Evolutionary conservation across 2,113 vertebrate species (phyloP).

Genomic region (Alethe castanea): DNA sequence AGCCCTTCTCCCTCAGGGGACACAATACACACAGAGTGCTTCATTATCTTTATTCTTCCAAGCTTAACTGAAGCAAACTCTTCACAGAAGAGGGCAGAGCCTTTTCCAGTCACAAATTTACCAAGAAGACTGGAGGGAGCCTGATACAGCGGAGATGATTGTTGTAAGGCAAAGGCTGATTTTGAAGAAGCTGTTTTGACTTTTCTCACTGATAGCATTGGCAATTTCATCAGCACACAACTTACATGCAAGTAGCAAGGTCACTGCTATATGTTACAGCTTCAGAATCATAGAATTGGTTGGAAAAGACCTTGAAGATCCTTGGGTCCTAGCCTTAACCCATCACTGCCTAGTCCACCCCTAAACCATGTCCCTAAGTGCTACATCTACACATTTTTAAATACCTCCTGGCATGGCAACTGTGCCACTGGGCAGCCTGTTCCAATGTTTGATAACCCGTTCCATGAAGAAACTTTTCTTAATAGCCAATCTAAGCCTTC

Average conservation of each 20-base stretch:
- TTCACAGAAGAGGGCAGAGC: not conserved
- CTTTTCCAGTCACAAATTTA: not conserved
- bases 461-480: not conserved
- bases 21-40: not conserved
- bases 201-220: not conserved
- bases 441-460: not conserved
- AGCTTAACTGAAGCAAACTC: not conserved
- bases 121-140: not conserved
- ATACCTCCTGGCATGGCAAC: not conserved
- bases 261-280: not conserved
- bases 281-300: not conserved
- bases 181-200: not conserved
- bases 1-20: not conserved
- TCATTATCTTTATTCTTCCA: slow-evolving; percentile 5
- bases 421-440: not conserved
- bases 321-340: not conserved
- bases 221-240: not conserved
- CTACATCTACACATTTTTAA: not conserved
- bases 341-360: not conserved
- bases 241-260: not conserved
- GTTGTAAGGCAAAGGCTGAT: not conserved
- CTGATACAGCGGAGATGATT: accelerated
- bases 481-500: not conserved
- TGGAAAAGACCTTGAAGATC: not conserved
- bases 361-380: not conserved